Evolutionary conservation across 2,888 invertebrate species (phyloP).

Genomic region (Rhodophaea formosa): DNA sequence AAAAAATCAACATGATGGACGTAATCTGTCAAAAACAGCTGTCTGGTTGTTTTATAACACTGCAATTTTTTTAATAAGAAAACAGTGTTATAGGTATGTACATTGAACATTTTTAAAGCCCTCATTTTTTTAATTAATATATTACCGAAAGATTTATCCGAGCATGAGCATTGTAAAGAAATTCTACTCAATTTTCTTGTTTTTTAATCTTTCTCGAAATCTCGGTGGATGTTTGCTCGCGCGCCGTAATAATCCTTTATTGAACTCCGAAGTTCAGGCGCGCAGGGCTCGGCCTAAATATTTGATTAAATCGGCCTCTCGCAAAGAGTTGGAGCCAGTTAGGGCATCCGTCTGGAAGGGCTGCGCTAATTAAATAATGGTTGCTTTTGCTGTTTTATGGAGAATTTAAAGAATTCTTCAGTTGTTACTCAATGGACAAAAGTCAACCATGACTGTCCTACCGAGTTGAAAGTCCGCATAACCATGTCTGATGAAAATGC

Average conservation of each 20-base stretch:
- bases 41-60: too few relatives aligned
- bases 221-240: not conserved
- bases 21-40: too few relatives aligned
- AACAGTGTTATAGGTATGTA: too few relatives aligned
- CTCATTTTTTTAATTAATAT: too few relatives aligned
- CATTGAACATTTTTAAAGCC: too few relatives aligned
- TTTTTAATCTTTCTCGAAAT: not conserved
- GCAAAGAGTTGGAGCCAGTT: not conserved
- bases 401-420: not conserved
- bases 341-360: not conserved
- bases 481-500: too few relatives aligned
- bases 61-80: too few relatives aligned
- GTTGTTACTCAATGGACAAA: not conserved
- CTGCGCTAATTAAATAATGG: not conserved
- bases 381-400: not conserved
- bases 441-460: too few relatives aligned
- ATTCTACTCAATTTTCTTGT: too few relatives aligned
- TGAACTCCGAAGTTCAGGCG: not conserved
- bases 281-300: slow-evolving; percentile 1
- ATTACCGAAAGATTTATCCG: too few relatives aligned
- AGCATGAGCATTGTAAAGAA: not conserved
- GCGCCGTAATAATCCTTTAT: slow-evolving; percentile 4
- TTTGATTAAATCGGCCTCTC: slow-evolving; percentile 4
- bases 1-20: too few relatives aligned
- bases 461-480: too few relatives aligned